Conservation (phyloP, 92 coral and sea anemone species). For the Palythoa heliodiscus region DNA sequence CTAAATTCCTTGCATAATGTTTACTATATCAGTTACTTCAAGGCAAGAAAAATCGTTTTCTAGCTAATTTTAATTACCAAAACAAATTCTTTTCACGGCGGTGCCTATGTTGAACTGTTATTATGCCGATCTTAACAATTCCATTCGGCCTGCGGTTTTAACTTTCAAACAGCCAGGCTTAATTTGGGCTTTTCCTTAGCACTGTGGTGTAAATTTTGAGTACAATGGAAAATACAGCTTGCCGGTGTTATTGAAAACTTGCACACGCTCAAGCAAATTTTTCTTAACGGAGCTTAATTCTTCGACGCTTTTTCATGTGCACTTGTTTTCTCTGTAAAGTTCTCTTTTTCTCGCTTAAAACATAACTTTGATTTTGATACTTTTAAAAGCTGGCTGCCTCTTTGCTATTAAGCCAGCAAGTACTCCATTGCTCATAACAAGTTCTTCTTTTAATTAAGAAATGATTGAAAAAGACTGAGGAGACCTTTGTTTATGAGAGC, state of each 20-base stretch:
- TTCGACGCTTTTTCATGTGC: slow-evolving; percentile 29
- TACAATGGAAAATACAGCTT: slow-evolving; percentile 66
- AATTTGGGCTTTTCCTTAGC: slow-evolving; percentile 84
- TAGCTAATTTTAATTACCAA: slow-evolving; percentile 1
- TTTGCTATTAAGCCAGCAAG: not conserved
- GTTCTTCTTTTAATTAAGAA: slow-evolving; percentile 66
- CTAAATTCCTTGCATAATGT: not conserved
- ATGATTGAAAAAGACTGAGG: slow-evolving; percentile 53
- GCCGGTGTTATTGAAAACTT: slow-evolving; percentile 65
- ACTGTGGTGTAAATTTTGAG: slow-evolving; percentile 81
- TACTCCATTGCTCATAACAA: slow-evolving; percentile 39
- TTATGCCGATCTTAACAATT: slow-evolving; percentile 33
- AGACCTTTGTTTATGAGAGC: slow-evolving; percentile 64
- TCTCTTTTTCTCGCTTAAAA: not conserved
- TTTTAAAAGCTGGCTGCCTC: slow-evolving; percentile 4
- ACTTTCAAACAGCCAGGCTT: slow-evolving; percentile 62
- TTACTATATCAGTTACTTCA: not conserved
- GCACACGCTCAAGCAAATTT: slow-evolving; percentile 22
- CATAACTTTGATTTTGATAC: not conserved
- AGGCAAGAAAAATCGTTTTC: slow-evolving; percentile 22
- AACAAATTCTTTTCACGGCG: slow-evolving; percentile 12
- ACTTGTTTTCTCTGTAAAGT: not conserved
- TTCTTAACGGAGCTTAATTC: slow-evolving; percentile 2
- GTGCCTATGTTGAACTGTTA: slow-evolving; percentile 26
- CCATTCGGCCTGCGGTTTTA: slow-evolving; percentile 49